Conservation (phyloP, 2,113 vertebrate genomes). For the Raphicerus campestris region DNA sequence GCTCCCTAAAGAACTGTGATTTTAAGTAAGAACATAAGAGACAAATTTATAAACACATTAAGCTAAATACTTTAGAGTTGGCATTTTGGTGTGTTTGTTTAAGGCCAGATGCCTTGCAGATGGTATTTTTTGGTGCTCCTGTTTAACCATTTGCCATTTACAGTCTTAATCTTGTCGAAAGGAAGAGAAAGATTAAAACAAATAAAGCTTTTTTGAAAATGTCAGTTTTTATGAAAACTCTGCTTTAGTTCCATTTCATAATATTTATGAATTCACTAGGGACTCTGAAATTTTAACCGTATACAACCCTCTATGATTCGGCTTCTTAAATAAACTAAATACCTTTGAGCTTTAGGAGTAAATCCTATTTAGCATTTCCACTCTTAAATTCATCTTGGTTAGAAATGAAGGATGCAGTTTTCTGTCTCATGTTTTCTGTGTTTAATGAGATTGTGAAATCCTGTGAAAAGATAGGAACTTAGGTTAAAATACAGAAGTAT, state of each 20-base stretch:
- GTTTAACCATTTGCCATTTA: slow-evolving; percentile 87
- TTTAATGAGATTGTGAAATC: slow-evolving; percentile 38
- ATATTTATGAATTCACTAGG: slow-evolving; percentile 76
- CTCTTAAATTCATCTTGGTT: slow-evolving; percentile 50
- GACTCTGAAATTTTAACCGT: slow-evolving; percentile 77
- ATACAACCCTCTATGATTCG: slow-evolving; percentile 74
- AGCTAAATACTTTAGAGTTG: slow-evolving; percentile 18
- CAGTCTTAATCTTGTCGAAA: slow-evolving; percentile 86
- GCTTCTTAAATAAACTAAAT: slow-evolving; percentile 77
- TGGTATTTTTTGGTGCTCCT: slow-evolving; percentile 86
- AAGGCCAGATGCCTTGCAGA: slow-evolving; percentile 73
- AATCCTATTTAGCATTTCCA: slow-evolving; percentile 28
- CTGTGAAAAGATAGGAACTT: slow-evolving; percentile 1
- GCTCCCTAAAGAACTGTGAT: slow-evolving; percentile 66
- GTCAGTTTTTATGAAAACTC: slow-evolving; percentile 87
- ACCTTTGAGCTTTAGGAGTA: slow-evolving; percentile 49
- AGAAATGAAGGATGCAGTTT: slow-evolving; percentile 8
- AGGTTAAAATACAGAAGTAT: slow-evolving; percentile 7
- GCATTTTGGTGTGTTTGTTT: slow-evolving; percentile 61
- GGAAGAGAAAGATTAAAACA: slow-evolving; percentile 86
- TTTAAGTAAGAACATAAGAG: slow-evolving; percentile 74
- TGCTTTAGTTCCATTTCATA: slow-evolving; percentile 78
- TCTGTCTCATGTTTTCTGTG: background rate
- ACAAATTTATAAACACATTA: slow-evolving; percentile 72
- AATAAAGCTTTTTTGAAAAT: slow-evolving; percentile 89